Percentiles rank a stretch among this genome's conserved stretches.
phyloP scores from a whole-genome alignment of 2,888 invertebrate species.

The Dichetophora obliterata region DNA sequence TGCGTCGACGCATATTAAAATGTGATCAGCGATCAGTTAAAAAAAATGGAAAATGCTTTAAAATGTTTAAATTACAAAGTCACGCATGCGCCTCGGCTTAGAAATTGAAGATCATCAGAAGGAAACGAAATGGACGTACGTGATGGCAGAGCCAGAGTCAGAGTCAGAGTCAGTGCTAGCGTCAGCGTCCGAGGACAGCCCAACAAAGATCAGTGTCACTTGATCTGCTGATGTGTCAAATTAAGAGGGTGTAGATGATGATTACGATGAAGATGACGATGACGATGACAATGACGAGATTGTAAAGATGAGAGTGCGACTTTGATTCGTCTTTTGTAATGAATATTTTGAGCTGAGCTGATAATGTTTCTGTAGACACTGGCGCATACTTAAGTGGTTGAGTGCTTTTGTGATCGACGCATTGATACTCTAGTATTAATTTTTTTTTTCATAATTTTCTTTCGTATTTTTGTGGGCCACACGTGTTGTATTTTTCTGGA shows the following conservation, averaged over 20 bases:
- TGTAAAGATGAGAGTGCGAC: slow-evolving; percentile 61
- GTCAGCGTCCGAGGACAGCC: slow-evolving; percentile 15
- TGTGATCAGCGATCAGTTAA: slow-evolving; percentile 43
- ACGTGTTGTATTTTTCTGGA: slow-evolving; percentile 52
- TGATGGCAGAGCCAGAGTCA: not conserved
- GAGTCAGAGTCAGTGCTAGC: too few relatives aligned
- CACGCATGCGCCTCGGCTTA: slow-evolving; percentile 33
- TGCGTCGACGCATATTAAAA: slow-evolving; percentile 61
- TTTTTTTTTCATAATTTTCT: slow-evolving; percentile 28
- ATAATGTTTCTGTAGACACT: slow-evolving; percentile 48
- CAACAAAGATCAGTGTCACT: slow-evolving; percentile 57
- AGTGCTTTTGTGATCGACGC: slow-evolving; percentile 50
- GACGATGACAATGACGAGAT: slow-evolving; percentile 37
- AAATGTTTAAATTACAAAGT: slow-evolving; percentile 33
- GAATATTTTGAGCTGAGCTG: slow-evolving; percentile 5
- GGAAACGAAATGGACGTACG: slow-evolving; percentile 3
- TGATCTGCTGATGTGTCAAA: slow-evolving; percentile 67
- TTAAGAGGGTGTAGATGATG: slow-evolving; percentile 64
- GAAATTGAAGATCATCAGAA: slow-evolving; percentile 23
- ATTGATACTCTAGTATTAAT: slow-evolving; percentile 32
- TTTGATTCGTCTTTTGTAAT: slow-evolving; percentile 49
- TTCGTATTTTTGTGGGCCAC: slow-evolving; percentile 55
- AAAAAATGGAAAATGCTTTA: not conserved
- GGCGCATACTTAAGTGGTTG: slow-evolving; percentile 65
- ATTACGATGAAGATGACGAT: slow-evolving; percentile 25